These are phyloP conservation scores for Dioctria linearis DNA, from an alignment of 2,888 invertebrate species.

Conservation along the genomic window DNA sequence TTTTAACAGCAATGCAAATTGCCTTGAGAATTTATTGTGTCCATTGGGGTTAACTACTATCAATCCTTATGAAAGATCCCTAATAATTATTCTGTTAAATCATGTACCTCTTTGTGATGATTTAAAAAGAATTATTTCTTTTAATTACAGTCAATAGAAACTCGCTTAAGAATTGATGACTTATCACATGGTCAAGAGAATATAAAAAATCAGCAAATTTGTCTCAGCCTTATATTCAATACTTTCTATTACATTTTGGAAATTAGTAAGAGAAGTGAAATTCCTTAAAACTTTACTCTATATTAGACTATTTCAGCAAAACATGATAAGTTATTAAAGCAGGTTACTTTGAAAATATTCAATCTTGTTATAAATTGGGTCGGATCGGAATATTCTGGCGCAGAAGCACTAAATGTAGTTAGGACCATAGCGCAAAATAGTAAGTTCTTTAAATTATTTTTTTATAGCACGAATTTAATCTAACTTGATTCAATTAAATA, in stretches of 20 bases:
- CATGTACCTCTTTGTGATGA: no score
- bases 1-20: no score
- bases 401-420: constrained; percentile 65
- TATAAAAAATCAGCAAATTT: constrained; percentile 38
- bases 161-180: constrained; percentile 1
- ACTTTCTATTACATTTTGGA: constrained; percentile 65
- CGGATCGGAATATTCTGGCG: constrained; percentile 52
- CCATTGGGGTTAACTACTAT: no score
- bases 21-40: no score
- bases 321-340: background rate
- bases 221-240: constrained; percentile 53
- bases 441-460: constrained; percentile 50
- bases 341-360: background rate
- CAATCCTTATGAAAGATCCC: no score
- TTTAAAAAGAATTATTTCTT: background rate
- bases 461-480: background rate
- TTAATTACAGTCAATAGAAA: constrained; percentile 24
- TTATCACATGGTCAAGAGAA: constrained; percentile 12
- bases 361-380: background rate
- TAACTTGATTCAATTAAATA: background rate
- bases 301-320: background rate
- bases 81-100: no score
- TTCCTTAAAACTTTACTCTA: background rate
- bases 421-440: constrained; percentile 63
- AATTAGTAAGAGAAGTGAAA: constrained; percentile 59